These are phyloP conservation scores for Linnaemya tessellans DNA, from an alignment of 2,888 invertebrate genomes.

Conservation along the genomic window DNA sequence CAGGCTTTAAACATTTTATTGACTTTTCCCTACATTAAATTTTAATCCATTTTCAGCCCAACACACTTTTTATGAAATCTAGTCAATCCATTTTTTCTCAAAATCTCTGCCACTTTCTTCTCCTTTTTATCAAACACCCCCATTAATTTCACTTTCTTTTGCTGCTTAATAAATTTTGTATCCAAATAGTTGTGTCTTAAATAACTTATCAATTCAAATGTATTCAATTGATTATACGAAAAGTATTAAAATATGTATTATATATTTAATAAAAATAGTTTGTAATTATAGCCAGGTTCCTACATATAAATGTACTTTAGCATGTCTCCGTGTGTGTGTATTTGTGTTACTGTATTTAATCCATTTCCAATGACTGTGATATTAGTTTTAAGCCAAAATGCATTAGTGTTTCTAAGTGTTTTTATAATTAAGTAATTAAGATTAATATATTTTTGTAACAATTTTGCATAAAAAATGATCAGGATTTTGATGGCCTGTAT, in stretches of 20 bases:
- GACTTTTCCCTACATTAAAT: background rate
- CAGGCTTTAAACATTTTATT: background rate
- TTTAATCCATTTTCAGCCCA: background rate
- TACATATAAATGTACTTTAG: conserved; percentile 29
- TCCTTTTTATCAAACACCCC: background rate
- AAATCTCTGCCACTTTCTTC: background rate
- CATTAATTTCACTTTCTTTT: background rate
- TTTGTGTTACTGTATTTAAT: conserved; percentile 15
- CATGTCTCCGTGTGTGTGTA: background rate
- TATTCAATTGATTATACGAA: conserved; percentile 2
- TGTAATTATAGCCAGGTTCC: conserved; percentile 61
- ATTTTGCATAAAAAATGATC: background rate
- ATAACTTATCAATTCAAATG: background rate
- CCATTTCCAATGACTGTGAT: conserved; percentile 62
- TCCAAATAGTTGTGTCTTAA: background rate
- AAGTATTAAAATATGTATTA: conserved; percentile 56
- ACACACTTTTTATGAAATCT: conserved; percentile 37
- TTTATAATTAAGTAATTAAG: conserved; percentile 58
- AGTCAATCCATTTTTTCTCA: conserved; percentile 53
- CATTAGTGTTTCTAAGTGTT: conserved; percentile 60
- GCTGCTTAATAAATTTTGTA: background rate
- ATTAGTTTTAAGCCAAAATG: conserved; percentile 43
- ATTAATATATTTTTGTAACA: conserved; percentile 13
- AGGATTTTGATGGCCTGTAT: conserved; percentile 35
- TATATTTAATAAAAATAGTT: conserved; percentile 32